Conservation (phyloP, 2,113 vertebrate genomes). For the Pomatorhinus ruficollis region DNA sequence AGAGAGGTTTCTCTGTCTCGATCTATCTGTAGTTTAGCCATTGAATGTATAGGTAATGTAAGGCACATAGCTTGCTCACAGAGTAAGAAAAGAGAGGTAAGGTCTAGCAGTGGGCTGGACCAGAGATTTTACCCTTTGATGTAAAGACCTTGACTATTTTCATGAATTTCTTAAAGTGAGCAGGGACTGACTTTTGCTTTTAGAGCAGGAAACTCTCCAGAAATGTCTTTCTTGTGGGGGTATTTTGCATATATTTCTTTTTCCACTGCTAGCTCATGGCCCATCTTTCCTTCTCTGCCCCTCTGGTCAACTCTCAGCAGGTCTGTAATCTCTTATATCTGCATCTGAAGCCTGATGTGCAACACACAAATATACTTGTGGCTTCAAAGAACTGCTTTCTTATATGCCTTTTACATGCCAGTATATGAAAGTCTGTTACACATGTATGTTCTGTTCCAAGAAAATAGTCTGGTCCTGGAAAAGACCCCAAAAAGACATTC, state of each 20-base stretch:
- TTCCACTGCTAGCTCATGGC: not conserved
- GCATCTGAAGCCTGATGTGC: not conserved
- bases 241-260: not conserved
- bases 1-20: not conserved
- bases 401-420: not conserved
- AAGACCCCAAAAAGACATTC: not conserved
- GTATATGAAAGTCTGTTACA: not conserved
- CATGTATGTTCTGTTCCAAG: not conserved
- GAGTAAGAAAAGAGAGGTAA: not conserved
- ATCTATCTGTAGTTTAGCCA: not conserved
- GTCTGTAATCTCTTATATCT: slow-evolving; percentile 5
- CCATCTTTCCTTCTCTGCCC: not conserved
- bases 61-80: not conserved
- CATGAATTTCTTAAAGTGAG: not conserved
- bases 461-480: not conserved
- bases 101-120: not conserved
- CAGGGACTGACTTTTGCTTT: slow-evolving; percentile 11
- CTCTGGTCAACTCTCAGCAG: not conserved
- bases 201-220: not conserved
- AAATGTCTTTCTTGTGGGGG: not conserved
- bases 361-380: not conserved
- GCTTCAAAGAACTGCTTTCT: not conserved
- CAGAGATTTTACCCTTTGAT: not conserved
- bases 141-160: not conserved
- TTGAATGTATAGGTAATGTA: not conserved